Evolutionary conservation across 2,888 invertebrate genomes (phyloP).

Genomic region (Prionchulus punctatus): DNA sequence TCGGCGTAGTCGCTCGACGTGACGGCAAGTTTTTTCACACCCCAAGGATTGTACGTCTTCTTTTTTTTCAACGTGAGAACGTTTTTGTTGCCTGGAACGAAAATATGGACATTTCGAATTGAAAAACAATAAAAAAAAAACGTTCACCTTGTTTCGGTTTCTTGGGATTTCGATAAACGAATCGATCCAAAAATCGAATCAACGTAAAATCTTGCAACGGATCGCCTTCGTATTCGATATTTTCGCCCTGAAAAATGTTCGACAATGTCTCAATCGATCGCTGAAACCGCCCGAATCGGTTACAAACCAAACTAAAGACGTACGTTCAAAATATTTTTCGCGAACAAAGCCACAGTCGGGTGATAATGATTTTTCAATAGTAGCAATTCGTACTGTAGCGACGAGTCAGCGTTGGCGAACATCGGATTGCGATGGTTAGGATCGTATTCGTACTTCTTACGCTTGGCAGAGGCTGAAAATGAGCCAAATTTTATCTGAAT

Average conservation of each 20-base stretch:
- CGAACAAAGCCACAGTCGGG: conserved; percentile 76
- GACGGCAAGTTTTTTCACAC: conserved; percentile 8
- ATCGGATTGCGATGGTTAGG: conserved; percentile 59
- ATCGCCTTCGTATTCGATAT: conserved; percentile 70
- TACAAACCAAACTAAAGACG: background rate
- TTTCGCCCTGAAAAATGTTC: conserved; percentile 36
- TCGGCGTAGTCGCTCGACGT: conserved; percentile 13
- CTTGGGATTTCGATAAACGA: conserved; percentile 74
- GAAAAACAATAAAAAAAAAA: background rate
- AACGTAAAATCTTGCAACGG: conserved; percentile 79
- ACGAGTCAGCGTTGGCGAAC: conserved; percentile 57
- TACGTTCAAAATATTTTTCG: conserved; percentile 54
- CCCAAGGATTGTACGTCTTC: conserved; percentile 40
- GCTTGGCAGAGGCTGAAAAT: background rate
- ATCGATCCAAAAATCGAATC: conserved; percentile 77
- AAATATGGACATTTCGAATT: conserved; percentile 40
- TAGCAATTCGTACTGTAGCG: conserved; percentile 57
- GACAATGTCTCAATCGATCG: background rate
- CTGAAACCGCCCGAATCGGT: background rate
- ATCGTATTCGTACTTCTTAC: conserved; percentile 32
- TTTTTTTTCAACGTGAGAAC: background rate
- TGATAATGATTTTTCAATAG: conserved; percentile 60
- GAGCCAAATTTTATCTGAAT: background rate
- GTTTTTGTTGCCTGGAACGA: conserved; percentile 42
- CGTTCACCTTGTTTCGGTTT: conserved; percentile 14